These are phyloP conservation scores for Lutjanus erythropterus DNA, from an alignment of 2,113 vertebrate genomes.

Conservation along the genomic window DNA sequence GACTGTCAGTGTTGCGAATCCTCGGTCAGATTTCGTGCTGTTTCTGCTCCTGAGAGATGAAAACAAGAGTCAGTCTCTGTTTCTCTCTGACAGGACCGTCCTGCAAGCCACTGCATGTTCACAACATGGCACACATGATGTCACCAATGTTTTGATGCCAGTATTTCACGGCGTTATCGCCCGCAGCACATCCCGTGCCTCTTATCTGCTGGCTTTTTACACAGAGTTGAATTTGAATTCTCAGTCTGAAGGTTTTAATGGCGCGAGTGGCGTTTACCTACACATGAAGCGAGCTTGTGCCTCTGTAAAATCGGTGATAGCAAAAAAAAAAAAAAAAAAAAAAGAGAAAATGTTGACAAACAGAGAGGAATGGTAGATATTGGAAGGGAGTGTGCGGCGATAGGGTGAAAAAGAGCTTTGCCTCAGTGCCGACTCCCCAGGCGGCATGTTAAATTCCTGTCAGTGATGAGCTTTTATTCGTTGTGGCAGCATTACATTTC, in stretches of 20 bases:
- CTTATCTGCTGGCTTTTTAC: slow-evolving; percentile 32
- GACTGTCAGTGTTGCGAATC: background rate
- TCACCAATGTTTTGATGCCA: slow-evolving; percentile 61
- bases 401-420: slow-evolving; percentile 39
- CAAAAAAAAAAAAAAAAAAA: background rate
- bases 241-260: slow-evolving; percentile 42
- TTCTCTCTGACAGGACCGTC: slow-evolving; percentile 2
- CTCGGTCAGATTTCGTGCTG: background rate
- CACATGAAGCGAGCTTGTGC: slow-evolving; percentile 12
- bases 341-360: slow-evolving; percentile 32
- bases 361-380: slow-evolving; percentile 7
- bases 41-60: slow-evolving; percentile 22
- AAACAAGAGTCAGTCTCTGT: background rate
- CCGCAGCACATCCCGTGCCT: slow-evolving; percentile 26
- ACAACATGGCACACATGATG: slow-evolving; percentile 48
- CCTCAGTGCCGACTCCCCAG: slow-evolving; percentile 36
- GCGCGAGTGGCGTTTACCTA: slow-evolving; percentile 46
- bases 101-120: slow-evolving; percentile 47
- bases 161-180: slow-evolving; percentile 62
- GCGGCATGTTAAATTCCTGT: slow-evolving; percentile 63
- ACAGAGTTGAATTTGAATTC: slow-evolving; percentile 41
- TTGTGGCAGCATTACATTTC: slow-evolving; percentile 76
- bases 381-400: slow-evolving; percentile 12
- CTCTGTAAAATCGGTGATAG: slow-evolving; percentile 27
- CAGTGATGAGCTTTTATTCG: slow-evolving; percentile 73